Evolutionary conservation across 2,888 invertebrate species (phyloP), one percentile per base, ranked within the genome.

Genomic region (Trisateles emortualis): DNA sequence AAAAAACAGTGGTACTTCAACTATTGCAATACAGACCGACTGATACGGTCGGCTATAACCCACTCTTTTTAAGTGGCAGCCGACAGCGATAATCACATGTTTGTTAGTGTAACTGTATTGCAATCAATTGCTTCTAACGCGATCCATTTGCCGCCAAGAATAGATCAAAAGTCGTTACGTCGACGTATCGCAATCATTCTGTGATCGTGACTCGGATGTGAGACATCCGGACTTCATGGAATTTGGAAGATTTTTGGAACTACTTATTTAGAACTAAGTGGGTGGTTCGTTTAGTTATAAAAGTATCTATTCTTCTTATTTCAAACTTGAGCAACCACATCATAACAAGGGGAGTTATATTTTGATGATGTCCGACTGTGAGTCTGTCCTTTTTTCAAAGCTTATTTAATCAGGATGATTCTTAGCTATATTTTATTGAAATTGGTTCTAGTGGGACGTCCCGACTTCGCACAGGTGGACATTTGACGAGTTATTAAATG

Each of bases 151-250:
- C 74, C 65, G 76, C 80, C 74, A 63, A 70, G 79, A 90, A 90
- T 90, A 90, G 91, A 91, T 90, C 90, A 90, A 90, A 70, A 87
- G 87, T 78, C 68, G 66, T 75, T 74, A 66, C 72, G 46, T 48
- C 67, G 75, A 73, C 72, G 73, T 81, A 83, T 83, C 73, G 75
- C 73, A 70, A 84, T 79, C 76, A 73, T 50, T 30, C 9, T 41
- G 9, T 13, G 72, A 71, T 36, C 77, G 72, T 74, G 76, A 74
- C 75, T 78, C 74, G 78, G 79, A 83, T 67, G 77, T 63, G 83
- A 85, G 80, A 84, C 87, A 84, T 85, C 84, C 86, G 83, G 81
- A 64, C 66, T 81, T 80, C 77, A 69, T 53, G 52, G 79, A 77
- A 83, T 65, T 75, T 56, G 39, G 57, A 19, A 1, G 38, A 42